Percentiles rank a stretch among this genome's conserved stretches.
Conservation (phyloP, 2,797 vertebrate genomes). For the Cetoscarus ocellatus region DNA sequence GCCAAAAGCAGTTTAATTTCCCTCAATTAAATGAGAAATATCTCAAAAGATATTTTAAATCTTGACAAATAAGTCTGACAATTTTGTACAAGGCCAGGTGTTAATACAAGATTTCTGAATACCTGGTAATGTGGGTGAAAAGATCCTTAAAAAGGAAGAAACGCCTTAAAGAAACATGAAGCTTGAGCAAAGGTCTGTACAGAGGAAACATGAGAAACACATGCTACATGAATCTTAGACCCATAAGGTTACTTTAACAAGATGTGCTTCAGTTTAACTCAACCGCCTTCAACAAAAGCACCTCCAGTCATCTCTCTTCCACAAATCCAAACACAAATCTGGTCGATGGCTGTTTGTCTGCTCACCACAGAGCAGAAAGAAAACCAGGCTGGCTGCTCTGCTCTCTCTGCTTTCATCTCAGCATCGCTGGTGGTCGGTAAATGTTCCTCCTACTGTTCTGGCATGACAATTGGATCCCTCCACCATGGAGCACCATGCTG, state of each 20-base stretch:
- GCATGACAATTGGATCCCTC: slow-evolving; percentile 48
- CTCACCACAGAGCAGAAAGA: slow-evolving; percentile 32
- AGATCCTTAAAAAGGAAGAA: neutral
- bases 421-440: slow-evolving; percentile 48
- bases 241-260: slow-evolving; percentile 14
- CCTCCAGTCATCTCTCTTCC: slow-evolving; percentile 23
- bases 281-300: slow-evolving; percentile 22
- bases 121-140: neutral
- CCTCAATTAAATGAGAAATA: no score
- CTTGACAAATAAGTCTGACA: neutral
- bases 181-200: neutral
- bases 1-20: no score
- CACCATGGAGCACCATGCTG: slow-evolving; percentile 29
- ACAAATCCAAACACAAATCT: slow-evolving; percentile 48
- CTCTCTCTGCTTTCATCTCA: slow-evolving; percentile 59
- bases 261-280: slow-evolving; percentile 15
- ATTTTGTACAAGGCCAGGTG: neutral
- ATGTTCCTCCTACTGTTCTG: slow-evolving; percentile 56
- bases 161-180: neutral
- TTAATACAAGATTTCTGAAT: neutral
- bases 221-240: neutral
- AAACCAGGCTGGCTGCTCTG: slow-evolving; percentile 22
- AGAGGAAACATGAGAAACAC: neutral
- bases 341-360: slow-evolving; percentile 37
- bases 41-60: neutral